phyloP scores from a whole-genome alignment of 2,113 vertebrate genomes.

The Mesembrinibis cayennensis region DNA sequence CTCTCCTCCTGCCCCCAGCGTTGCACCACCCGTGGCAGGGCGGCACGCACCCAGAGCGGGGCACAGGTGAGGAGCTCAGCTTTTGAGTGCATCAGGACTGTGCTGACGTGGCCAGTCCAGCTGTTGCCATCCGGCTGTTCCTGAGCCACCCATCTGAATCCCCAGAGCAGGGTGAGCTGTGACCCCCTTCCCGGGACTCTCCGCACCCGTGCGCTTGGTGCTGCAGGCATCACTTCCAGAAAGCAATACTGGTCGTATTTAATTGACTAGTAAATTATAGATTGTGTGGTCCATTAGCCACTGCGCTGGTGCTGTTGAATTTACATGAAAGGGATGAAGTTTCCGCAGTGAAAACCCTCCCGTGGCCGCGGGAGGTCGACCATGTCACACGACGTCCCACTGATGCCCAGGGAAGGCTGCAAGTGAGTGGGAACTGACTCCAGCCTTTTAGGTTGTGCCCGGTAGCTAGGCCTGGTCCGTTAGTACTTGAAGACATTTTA shows the following conservation, averaged over 20 bases:
- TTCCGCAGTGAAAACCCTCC: neutral
- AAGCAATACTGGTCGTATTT: neutral
- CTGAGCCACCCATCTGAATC: rapidly evolving
- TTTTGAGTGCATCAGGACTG: neutral
- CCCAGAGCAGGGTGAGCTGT: neutral
- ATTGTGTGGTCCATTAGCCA: neutral
- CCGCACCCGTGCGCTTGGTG: rapidly evolving
- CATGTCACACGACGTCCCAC: rapidly evolving
- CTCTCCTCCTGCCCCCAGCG: neutral
- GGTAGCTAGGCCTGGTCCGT: neutral
- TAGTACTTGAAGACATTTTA: neutral
- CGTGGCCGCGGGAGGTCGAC: neutral
- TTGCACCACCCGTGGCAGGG: neutral
- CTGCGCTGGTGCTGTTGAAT: neutral
- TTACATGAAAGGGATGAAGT: neutral
- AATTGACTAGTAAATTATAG: neutral
- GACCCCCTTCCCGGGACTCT: neutral
- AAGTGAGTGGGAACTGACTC: neutral
- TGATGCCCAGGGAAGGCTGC: neutral
- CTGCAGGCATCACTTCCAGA: neutral
- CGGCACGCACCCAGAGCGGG: rapidly evolving
- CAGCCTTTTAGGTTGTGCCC: neutral
- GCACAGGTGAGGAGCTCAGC: neutral
- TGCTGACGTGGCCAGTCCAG: neutral
- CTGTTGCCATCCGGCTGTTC: neutral